These are phyloP conservation scores for Troilus luridus DNA, from an alignment of 2,888 invertebrate species.

Conservation along the genomic window DNA sequence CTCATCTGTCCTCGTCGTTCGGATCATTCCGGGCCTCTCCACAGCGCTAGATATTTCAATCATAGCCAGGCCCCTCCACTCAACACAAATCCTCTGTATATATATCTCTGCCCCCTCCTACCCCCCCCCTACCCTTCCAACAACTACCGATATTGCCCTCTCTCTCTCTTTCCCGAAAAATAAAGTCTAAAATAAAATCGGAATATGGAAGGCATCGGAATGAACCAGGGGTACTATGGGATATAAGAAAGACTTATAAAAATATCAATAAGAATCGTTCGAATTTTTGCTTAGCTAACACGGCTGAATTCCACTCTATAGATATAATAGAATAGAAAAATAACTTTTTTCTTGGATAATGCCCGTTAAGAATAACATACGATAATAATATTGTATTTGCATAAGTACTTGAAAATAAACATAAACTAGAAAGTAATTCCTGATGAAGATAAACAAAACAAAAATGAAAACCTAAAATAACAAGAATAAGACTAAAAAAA, in stretches of 20 bases:
- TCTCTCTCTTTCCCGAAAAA: background rate
- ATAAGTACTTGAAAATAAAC: too few relatives aligned
- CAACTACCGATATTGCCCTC: background rate
- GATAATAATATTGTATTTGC: too few relatives aligned
- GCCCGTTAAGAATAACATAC: too few relatives aligned
- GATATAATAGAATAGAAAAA: too few relatives aligned
- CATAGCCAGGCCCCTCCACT: constrained; percentile 49
- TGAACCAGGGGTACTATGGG: background rate
- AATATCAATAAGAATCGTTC: background rate
- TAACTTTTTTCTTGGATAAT: too few relatives aligned
- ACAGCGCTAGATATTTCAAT: constrained; percentile 47
- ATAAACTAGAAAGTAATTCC: too few relatives aligned
- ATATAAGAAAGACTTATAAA: background rate
- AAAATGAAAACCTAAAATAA: too few relatives aligned
- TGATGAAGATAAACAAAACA: too few relatives aligned
- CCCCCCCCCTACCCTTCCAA: background rate
- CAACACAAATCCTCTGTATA: constrained; percentile 37
- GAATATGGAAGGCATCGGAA: background rate
- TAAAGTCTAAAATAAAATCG: background rate
- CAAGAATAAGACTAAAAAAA: too few relatives aligned
- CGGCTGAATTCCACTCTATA: too few relatives aligned
- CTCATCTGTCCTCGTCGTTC: background rate
- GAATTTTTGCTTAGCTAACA: too few relatives aligned
- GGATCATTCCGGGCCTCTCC: constrained; percentile 11
- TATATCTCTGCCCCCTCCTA: background rate